Evolutionary conservation across 2,888 invertebrate species (phyloP).

Genomic region (Melipona beecheii): DNA sequence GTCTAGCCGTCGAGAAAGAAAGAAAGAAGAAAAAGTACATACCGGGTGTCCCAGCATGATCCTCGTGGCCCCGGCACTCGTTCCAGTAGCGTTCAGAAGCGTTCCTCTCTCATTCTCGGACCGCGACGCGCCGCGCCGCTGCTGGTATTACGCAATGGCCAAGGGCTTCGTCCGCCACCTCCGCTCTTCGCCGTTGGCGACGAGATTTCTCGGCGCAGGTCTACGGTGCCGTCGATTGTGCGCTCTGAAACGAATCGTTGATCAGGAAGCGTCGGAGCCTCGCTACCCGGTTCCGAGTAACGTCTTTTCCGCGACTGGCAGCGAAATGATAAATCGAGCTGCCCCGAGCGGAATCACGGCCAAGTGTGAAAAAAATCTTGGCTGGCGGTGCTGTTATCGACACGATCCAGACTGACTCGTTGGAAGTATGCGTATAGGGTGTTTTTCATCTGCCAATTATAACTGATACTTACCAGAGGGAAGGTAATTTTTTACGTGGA

Average conservation of each 20-base stretch:
- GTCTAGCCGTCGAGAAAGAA: no score
- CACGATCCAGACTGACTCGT: no score
- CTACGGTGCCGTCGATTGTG: slow-evolving; percentile 21
- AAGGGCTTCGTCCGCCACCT: slow-evolving; percentile 5
- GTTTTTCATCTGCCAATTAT: no score
- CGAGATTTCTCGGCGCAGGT: slow-evolving; percentile 37
- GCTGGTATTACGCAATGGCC: slow-evolving; percentile 52
- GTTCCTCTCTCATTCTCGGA: slow-evolving; percentile 33
- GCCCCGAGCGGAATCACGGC: no score
- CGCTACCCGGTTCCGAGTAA: background rate
- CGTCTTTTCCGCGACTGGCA: background rate
- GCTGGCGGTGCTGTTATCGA: no score
- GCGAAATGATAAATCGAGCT: no score
- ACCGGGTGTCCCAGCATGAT: slow-evolving; percentile 51
- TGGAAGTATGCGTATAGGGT: no score
- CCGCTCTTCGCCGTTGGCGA: background rate
- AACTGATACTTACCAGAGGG: no score
- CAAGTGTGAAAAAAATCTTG: no score
- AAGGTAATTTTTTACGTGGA: no score
- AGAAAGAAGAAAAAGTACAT: background rate
- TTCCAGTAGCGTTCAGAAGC: slow-evolving; percentile 6
- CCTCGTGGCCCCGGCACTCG: background rate
- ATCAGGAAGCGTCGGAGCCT: background rate
- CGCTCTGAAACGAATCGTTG: slow-evolving; percentile 15
- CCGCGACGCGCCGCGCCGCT: background rate